Conservation (phyloP, 2,888 invertebrate genomes). For the Xestia ashworthii region DNA sequence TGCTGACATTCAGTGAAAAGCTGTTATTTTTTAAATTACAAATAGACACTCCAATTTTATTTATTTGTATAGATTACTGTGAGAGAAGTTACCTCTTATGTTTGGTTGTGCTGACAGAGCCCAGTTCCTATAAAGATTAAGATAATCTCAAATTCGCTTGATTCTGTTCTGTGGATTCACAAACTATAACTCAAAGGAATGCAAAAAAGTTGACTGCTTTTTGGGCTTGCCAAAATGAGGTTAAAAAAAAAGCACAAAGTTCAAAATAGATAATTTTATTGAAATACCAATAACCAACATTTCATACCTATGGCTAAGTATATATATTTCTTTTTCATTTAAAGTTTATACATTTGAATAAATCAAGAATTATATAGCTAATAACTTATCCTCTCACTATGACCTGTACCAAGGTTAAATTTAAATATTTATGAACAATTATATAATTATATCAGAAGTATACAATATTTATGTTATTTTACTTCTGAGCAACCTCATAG, state of each 20-base stretch:
- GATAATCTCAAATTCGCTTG: not conserved
- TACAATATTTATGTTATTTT: not conserved
- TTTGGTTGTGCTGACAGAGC: not conserved
- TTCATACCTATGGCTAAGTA: no score
- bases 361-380: not conserved
- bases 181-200: not conserved
- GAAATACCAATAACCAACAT: not conserved
- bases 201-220: not conserved
- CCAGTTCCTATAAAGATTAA: not conserved
- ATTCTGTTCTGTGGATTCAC: not conserved
- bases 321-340: no score
- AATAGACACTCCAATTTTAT: no score
- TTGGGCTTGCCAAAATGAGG: not conserved
- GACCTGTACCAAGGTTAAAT: not conserved
- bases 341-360: not conserved
- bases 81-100: not conserved
- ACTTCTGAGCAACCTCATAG: not conserved
- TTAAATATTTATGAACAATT: not conserved
- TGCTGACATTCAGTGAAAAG: no score
- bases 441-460: not conserved
- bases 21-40: no score
- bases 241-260: not conserved
- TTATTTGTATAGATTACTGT: no score
- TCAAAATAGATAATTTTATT: not conserved
- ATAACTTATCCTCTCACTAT: not conserved